Evolutionary conservation across 2,113 vertebrate species (phyloP).

Genomic region (Trichomycterus rosablanca): DNA sequence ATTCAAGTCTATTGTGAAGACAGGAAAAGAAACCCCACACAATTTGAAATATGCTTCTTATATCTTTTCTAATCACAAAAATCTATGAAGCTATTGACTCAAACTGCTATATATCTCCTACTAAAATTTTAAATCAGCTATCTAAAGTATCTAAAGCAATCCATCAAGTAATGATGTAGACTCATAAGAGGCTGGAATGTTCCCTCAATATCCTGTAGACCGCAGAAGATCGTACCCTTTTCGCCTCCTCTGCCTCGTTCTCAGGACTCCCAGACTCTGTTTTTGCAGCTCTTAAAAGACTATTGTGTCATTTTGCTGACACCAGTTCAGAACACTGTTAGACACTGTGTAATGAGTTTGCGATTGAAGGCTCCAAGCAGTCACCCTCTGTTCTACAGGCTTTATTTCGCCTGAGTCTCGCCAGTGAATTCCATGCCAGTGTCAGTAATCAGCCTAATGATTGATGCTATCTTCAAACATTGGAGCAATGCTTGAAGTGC

Average conservation of each 20-base stretch:
- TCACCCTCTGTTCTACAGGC: constrained; percentile 33
- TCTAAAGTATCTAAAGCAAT: too few species aligned
- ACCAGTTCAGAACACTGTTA: constrained; percentile 43
- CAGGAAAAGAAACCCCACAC: too few species aligned
- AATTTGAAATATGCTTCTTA: too few species aligned
- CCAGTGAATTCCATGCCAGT: constrained; percentile 30
- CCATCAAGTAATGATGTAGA: too few species aligned
- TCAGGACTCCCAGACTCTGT: constrained; percentile 23
- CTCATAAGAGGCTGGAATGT: too few species aligned
- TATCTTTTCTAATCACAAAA: too few species aligned
- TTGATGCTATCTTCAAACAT: constrained; percentile 38
- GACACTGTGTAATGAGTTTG: constrained; percentile 44
- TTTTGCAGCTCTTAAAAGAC: constrained; percentile 37
- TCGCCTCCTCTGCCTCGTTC: constrained; percentile 21
- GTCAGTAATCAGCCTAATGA: constrained; percentile 42
- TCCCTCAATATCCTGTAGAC: constrained; percentile 10
- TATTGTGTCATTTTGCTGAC: constrained; percentile 45
- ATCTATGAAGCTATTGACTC: too few species aligned
- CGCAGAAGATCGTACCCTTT: constrained; percentile 20
- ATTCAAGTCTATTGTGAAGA: too few species aligned
- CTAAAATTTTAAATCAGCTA: too few species aligned
- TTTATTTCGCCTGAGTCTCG: constrained; percentile 33
- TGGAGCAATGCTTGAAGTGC: constrained; percentile 28
- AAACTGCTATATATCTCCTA: too few species aligned
- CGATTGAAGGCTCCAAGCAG: constrained; percentile 38